Conservation (phyloP, 2,113 vertebrate genomes). For the Amphilophus citrinellus region DNA sequence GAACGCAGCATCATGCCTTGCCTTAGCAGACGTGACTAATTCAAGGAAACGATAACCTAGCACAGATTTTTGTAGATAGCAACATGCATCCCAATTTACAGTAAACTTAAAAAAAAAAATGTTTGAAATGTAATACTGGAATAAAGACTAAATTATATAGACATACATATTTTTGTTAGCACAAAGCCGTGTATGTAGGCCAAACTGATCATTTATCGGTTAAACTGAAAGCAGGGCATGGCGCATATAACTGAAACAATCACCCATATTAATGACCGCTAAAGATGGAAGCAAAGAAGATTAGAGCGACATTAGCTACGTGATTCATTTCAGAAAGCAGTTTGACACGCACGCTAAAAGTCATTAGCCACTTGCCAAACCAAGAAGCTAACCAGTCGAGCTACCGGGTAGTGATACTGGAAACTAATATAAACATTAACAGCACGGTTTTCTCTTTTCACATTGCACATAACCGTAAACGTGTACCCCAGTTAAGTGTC, state of each 20-base stretch:
- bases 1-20: constrained; percentile 37
- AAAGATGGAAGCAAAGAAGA: background rate
- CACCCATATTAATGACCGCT: accelerated
- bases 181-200: constrained; percentile 10
- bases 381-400: constrained; percentile 41
- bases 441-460: background rate
- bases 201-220: constrained; percentile 19
- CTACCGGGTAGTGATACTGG: background rate
- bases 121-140: background rate
- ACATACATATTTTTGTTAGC: background rate
- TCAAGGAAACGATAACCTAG: constrained; percentile 25
- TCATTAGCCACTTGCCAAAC: constrained; percentile 58
- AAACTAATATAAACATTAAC: background rate
- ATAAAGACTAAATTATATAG: background rate
- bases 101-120: background rate
- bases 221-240: background rate
- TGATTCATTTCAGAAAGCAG: background rate
- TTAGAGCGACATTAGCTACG: background rate
- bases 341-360: constrained; percentile 44
- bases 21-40: constrained; percentile 35
- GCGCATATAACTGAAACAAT: background rate
- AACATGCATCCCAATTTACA: background rate
- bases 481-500: background rate
- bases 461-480: background rate
- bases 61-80: background rate